Conservation (phyloP, 1,140 invertebrate genomes). For the Leucophenga varia region DNA sequence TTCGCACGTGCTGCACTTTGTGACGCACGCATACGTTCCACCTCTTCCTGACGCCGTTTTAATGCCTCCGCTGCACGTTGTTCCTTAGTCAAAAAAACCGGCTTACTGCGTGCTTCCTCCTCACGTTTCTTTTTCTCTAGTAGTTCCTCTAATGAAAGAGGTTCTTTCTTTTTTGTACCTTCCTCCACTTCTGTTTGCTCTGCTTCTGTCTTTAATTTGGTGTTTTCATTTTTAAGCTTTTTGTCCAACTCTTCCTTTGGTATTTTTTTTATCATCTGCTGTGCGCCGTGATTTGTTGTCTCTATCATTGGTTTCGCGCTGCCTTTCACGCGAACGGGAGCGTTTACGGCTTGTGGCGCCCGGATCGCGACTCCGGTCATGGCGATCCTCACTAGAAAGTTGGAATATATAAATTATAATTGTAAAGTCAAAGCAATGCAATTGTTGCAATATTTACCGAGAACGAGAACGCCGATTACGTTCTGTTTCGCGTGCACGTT, state of each 20-base stretch:
- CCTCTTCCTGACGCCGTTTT: slow-evolving; percentile 83
- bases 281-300: neutral
- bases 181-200: slow-evolving; percentile 41
- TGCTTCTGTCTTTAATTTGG: slow-evolving; percentile 16
- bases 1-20: slow-evolving; percentile 42
- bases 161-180: slow-evolving; percentile 73
- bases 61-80: slow-evolving; percentile 88
- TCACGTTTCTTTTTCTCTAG: slow-evolving; percentile 95
- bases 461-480: slow-evolving; percentile 47
- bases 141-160: slow-evolving; percentile 93
- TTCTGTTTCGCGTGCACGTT: slow-evolving; percentile 32
- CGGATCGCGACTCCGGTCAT: slow-evolving; percentile 48
- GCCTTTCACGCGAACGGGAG: slow-evolving; percentile 44
- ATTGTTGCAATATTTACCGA: too few species aligned
- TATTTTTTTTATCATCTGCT: neutral
- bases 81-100: slow-evolving; percentile 96
- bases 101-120: slow-evolving; percentile 89
- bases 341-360: slow-evolving; percentile 25
- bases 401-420: too few species aligned
- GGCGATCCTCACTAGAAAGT: slow-evolving; percentile 38
- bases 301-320: slow-evolving; percentile 13
- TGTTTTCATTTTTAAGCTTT: slow-evolving; percentile 27
- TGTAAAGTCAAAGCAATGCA: too few species aligned
- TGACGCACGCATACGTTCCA: slow-evolving; percentile 63
- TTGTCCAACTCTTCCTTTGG: slow-evolving; percentile 37